Conservation (phyloP, 2,113 vertebrate species). For the Loxodonta africana region DNA sequence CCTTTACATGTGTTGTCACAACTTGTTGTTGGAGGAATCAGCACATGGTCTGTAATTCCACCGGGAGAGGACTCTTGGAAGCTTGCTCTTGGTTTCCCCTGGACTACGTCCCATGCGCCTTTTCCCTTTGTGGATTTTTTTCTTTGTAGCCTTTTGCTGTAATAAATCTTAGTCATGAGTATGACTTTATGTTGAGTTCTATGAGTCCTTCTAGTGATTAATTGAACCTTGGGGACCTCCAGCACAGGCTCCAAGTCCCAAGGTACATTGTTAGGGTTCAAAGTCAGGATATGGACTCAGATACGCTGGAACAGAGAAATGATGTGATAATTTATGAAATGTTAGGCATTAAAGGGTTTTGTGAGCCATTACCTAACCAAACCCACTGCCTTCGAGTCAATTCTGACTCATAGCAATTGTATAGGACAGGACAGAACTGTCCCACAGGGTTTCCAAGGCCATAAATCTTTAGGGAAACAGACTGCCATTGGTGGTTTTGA, state of each 20-base stretch:
- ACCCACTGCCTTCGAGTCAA: too few relatives aligned
- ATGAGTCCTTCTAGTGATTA: not conserved
- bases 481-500: too few relatives aligned
- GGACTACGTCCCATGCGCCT: fast-evolving
- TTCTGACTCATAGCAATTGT: too few relatives aligned
- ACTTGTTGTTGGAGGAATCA: not conserved
- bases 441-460: too few relatives aligned
- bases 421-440: too few relatives aligned
- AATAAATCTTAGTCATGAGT: not conserved
- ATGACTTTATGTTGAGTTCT: not conserved
- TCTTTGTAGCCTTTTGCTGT: not conserved
- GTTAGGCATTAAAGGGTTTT: not conserved
- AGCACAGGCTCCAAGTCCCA: not conserved
- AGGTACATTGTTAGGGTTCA: not conserved
- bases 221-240: not conserved
- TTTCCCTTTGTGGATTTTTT: not conserved
- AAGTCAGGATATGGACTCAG: not conserved
- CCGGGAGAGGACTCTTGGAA: not conserved
- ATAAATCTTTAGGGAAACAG: too few relatives aligned
- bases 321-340: not conserved
- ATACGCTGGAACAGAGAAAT: not conserved
- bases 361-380: not conserved
- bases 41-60: fast-evolving
- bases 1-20: too few relatives aligned
- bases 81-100: not conserved